Evolutionary conservation across 2,797 vertebrate genomes (phyloP).

Genomic region (Numenius phaeopus): DNA sequence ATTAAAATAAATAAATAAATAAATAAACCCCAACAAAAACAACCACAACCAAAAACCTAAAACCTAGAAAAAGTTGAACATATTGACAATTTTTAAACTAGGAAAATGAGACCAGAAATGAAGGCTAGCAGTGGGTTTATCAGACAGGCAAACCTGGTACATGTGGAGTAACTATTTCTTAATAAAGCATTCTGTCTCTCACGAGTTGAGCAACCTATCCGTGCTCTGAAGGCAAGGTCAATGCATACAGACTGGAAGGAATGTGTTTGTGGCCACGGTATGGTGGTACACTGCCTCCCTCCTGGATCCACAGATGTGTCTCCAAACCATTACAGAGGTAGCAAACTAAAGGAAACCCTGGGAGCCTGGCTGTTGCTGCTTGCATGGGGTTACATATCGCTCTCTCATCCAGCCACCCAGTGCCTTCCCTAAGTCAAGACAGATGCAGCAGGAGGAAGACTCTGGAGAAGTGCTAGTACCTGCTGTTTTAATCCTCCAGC

Average conservation of each 20-base stretch:
- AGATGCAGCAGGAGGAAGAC: background rate
- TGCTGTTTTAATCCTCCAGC: background rate
- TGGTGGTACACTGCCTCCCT: background rate
- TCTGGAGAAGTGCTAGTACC: background rate
- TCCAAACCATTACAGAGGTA: background rate
- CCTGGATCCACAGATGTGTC: background rate
- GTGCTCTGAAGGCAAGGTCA: background rate
- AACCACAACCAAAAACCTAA: background rate
- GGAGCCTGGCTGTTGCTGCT: background rate
- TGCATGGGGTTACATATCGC: background rate
- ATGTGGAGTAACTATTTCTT: background rate
- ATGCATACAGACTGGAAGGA: background rate
- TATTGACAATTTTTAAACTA: background rate
- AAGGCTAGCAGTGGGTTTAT: background rate
- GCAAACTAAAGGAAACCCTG: background rate
- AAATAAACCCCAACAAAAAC: no score
- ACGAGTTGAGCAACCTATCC: background rate
- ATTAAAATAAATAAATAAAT: background rate
- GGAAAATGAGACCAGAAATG: background rate
- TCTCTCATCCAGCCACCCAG: background rate
- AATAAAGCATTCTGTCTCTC: background rate
- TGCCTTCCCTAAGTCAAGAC: background rate
- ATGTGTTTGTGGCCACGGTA: fast-evolving
- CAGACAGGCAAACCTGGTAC: background rate
- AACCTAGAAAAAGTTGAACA: background rate